These are phyloP conservation scores for Halocaridina rubra DNA, from an alignment of 2,888 invertebrate genomes.

Conservation along the genomic window DNA sequence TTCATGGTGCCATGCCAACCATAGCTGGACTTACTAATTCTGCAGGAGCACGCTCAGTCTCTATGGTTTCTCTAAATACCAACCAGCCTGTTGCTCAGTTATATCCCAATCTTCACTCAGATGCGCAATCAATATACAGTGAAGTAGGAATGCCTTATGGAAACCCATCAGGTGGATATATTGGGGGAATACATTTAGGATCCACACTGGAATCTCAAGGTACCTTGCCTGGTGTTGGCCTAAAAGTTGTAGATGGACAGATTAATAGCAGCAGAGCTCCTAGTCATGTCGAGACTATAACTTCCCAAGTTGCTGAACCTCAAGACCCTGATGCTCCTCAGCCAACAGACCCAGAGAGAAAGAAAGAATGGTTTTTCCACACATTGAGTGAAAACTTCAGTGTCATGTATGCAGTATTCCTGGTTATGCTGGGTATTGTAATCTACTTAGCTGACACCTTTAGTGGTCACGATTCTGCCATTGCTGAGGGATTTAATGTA, in stretches of 20 bases:
- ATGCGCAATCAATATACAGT: slow-evolving; percentile 62
- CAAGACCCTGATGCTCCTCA: slow-evolving; percentile 35
- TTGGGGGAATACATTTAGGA: slow-evolving; percentile 25
- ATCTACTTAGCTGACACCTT: slow-evolving; percentile 62
- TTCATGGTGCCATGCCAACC: slow-evolving; percentile 26
- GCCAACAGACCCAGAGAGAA: slow-evolving; percentile 41
- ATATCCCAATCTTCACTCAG: slow-evolving; percentile 57
- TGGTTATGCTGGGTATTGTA: slow-evolving; percentile 60
- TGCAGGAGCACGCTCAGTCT: slow-evolving; percentile 50
- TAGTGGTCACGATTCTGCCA: slow-evolving; percentile 47
- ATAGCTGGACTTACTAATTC: not conserved
- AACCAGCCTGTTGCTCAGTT: slow-evolving; percentile 30
- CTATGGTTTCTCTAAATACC: slow-evolving; percentile 58
- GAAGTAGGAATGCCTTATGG: slow-evolving; percentile 37
- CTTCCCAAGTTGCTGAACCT: slow-evolving; percentile 15
- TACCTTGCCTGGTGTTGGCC: slow-evolving; percentile 19
- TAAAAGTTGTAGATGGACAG: slow-evolving; percentile 37
- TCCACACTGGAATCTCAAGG: slow-evolving; percentile 32
- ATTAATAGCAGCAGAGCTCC: not conserved
- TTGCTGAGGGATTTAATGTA: slow-evolving; percentile 72
- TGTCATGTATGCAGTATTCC: slow-evolving; percentile 62
- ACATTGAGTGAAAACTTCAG: slow-evolving; percentile 60
- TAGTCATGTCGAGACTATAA: not conserved
- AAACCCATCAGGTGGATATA: slow-evolving; percentile 21
- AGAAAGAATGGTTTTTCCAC: slow-evolving; percentile 50